A percentile compares a stretch with the other conserved stretches of the same genome.
These are phyloP conservation scores for Carassius carassius DNA, from an alignment of 2,113 vertebrate genomes.

Conservation along the genomic window DNA sequence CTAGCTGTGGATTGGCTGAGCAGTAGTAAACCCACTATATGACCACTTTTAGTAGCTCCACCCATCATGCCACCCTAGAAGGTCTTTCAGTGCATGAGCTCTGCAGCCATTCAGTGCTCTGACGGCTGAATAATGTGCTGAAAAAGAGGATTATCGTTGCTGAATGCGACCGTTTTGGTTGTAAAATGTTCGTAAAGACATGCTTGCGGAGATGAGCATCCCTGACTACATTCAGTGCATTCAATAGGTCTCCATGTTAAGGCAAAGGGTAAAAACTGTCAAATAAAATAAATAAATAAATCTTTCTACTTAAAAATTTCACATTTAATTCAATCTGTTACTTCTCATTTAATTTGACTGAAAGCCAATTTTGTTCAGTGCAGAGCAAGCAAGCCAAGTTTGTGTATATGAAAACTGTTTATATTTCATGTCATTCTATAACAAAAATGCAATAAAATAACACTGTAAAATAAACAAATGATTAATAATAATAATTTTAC, in stretches of 20 bases:
- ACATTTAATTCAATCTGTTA: neutral
- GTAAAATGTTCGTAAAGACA: neutral
- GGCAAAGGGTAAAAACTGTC: neutral
- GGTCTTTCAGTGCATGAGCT: conserved; percentile 12
- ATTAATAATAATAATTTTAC: too few species aligned
- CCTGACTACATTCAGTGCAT: neutral
- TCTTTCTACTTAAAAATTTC: neutral
- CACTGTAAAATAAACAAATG: too few species aligned
- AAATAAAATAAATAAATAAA: neutral
- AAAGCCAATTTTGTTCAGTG: neutral
- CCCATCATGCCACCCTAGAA: conserved; percentile 31
- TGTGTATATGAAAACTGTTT: neutral
- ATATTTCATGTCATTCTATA: neutral
- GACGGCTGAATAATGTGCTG: conserved; percentile 31
- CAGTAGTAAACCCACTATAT: conserved; percentile 39
- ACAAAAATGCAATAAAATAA: neutral
- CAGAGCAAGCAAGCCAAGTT: neutral
- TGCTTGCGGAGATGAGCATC: conserved; percentile 21
- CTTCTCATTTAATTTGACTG: neutral
- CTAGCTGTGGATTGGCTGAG: conserved; percentile 18
- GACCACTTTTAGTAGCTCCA: conserved; percentile 45
- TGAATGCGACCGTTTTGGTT: neutral
- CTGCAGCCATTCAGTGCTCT: neutral
- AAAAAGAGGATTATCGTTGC: conserved; percentile 36
- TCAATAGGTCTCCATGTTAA: neutral